Conservation (phyloP, 2,113 vertebrate genomes). For the Rhinoptilus africanus region DNA sequence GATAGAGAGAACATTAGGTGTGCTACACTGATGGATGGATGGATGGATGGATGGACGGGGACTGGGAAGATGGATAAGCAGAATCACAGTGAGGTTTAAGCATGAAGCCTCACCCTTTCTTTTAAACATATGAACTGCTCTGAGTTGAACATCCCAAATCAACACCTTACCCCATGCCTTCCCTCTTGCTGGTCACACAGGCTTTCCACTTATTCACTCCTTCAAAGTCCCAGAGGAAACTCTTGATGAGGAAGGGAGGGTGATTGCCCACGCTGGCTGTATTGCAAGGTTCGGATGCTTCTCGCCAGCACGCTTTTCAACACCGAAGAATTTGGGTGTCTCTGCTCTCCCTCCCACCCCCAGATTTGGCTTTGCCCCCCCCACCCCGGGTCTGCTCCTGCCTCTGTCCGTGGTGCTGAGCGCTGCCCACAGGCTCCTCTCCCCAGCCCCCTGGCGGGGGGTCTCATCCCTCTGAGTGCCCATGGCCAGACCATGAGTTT, state of each 20-base stretch:
- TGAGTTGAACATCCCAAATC: rapidly evolving
- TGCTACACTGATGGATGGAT: not conserved
- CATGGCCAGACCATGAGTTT: rapidly evolving
- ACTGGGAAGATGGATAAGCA: not conserved
- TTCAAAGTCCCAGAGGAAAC: not conserved
- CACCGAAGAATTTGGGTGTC: not conserved
- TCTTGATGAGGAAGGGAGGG: not conserved
- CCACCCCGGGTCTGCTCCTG: not conserved
- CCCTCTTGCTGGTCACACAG: not conserved
- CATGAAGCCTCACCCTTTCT: not conserved
- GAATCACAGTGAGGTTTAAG: not conserved
- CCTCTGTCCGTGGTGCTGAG: constrained; percentile 30
- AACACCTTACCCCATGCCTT: not conserved
- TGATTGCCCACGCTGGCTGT: not conserved
- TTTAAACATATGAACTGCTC: not conserved
- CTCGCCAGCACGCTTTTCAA: not conserved
- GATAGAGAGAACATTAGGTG: not conserved
- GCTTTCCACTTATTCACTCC: not conserved
- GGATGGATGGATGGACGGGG: not conserved
- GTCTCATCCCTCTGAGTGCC: not conserved
- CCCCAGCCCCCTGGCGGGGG: rapidly evolving
- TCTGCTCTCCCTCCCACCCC: not conserved
- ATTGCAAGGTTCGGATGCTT: not conserved
- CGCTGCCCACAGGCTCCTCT: rapidly evolving
- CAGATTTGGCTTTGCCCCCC: not conserved